Evolutionary conservation across 2,797 vertebrate species (phyloP).

Genomic region (Coccyzus lansbergi): DNA sequence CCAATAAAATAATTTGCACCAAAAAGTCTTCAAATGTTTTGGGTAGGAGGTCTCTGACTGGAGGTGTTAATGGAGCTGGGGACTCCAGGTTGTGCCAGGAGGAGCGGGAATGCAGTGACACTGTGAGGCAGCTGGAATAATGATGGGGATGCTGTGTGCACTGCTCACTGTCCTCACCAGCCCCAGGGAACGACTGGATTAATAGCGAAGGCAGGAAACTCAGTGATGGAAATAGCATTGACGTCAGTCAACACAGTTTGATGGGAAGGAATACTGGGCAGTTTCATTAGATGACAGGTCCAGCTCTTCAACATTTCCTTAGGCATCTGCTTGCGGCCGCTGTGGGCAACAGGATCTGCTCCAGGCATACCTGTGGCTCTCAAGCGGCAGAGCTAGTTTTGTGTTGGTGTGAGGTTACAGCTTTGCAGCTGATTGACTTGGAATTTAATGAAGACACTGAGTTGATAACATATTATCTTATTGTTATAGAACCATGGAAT

Average conservation of each 20-base stretch:
- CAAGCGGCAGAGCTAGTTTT: neutral
- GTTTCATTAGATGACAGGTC: neutral
- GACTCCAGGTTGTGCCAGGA: neutral
- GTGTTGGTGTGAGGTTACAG: neutral
- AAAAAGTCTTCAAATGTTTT: neutral
- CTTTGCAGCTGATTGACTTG: neutral
- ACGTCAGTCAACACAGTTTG: neutral
- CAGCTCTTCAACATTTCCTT: neutral
- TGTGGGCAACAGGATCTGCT: neutral
- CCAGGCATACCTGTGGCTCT: neutral
- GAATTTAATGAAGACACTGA: neutral
- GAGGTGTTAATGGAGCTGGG: neutral
- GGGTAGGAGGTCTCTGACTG: fast-evolving
- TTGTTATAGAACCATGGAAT: neutral
- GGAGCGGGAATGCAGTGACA: neutral
- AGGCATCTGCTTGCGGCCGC: neutral
- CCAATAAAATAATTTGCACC: neutral
- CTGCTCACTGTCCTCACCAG: neutral
- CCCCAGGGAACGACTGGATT: constrained; percentile 42
- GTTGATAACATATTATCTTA: neutral
- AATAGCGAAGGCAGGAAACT: constrained; percentile 14
- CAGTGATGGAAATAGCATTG: constrained; percentile 38
- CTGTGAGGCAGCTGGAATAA: neutral
- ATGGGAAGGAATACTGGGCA: neutral
- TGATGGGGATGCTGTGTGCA: neutral